A percentile compares a stretch with the other conserved stretches of the same genome.
Evolutionary conservation across 2,113 vertebrate species (phyloP).

Genomic region (Alces alces): DNA sequence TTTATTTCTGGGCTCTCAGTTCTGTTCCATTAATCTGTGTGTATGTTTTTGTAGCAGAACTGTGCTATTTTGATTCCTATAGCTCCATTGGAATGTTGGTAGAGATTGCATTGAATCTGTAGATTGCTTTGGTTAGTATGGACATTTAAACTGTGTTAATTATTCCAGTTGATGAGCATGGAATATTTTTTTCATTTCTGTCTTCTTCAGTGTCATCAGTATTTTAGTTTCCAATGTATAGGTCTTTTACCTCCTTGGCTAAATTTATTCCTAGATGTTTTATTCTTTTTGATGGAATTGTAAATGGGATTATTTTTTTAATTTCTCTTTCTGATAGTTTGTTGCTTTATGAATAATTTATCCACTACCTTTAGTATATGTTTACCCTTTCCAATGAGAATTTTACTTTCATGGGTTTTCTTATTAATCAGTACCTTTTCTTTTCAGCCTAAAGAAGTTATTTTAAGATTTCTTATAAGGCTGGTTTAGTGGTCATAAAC

Average conservation of each 20-base stretch:
- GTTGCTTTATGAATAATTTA: neutral
- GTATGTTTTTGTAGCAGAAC: neutral
- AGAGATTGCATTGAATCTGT: neutral
- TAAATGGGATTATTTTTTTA: neutral
- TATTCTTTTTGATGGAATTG: neutral
- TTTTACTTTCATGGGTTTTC: neutral
- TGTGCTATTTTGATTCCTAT: neutral
- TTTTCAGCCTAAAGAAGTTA: neutral
- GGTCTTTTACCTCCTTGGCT: neutral
- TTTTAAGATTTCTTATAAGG: neutral
- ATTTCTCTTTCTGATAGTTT: neutral
- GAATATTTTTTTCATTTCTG: neutral
- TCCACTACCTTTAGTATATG: neutral
- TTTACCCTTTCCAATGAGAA: neutral
- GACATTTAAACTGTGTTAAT: neutral
- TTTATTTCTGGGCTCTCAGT: neutral
- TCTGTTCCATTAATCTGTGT: neutral
- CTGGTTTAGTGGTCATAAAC: neutral
- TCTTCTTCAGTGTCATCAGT: neutral
- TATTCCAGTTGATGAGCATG: neutral
- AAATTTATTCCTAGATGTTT: neutral
- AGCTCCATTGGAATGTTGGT: neutral
- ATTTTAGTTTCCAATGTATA: neutral
- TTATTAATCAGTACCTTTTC: neutral
- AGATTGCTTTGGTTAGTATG: neutral